Base-by-base conservation (phyloP, 2,113 vertebrate species). In the Pungitius pungitius region DNA sequence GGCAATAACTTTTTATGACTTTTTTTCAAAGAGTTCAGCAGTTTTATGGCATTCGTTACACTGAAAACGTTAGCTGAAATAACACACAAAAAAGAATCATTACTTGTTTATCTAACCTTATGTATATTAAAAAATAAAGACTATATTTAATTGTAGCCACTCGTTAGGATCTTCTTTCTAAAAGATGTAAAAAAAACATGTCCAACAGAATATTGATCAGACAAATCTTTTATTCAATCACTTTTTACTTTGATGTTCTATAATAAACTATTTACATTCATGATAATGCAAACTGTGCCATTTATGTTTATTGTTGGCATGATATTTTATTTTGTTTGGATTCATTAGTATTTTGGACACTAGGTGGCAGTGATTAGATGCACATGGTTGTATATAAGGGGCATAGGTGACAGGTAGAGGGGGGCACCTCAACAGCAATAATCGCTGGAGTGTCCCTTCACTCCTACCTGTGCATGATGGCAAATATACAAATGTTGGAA, bases 81-180 rank as follows among this genome's bases (percentile, higher is more conserved):
- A 39, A 69, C 22, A 70, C 57, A 30, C 26, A 0, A 62, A 69
- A 52, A 81, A n/a, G 69, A 42, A 69, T 81, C 26, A 78, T 84
- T 73, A 71, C 49, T 65, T 72, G 54, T 76, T 75, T 59, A 87
- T 85, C 83, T 82, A 67, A 62, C 8, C 20, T 3, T 72, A 59
- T 60, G 30, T 49, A 43, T 43, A 56, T 49, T 60, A 35, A 84
- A 51, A 78, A 45, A 83, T 88, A 87, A 87, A 89, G 12, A 64
- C 18, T 47, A 27, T 75, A 80, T 78, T 85, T 83, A 79, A 79
- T 35, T 69, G 6, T 67, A 61, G 6, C 12, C 14, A 1, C 33
- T 51, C 59, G 18, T 66, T 78, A 3, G 1, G 58, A 40, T 13
- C 6, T 24, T 37, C 0, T 18, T 70, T 61, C 22, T 13, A 5